Conservation (phyloP, 2,888 invertebrate genomes). For the Troides oblongomaculatus region DNA sequence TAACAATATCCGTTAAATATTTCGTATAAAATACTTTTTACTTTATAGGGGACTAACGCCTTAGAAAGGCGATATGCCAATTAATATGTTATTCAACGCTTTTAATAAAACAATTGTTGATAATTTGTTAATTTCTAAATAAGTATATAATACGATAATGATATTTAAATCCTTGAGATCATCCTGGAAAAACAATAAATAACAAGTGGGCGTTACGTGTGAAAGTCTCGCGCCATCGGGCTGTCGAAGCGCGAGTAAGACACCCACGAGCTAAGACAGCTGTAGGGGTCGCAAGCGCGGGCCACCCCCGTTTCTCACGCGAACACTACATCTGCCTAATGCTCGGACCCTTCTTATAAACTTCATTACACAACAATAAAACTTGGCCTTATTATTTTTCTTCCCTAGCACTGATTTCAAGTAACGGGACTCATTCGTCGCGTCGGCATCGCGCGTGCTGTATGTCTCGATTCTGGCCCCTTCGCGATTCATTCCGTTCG, state of each 20-base stretch:
- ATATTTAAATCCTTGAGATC: neutral
- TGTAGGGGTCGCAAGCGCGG: conserved; percentile 31
- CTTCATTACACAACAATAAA: conserved; percentile 48
- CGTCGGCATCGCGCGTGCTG: conserved; percentile 42
- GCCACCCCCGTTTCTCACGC: conserved; percentile 61
- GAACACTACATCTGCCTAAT: conserved; percentile 50
- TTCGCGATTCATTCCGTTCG: neutral
- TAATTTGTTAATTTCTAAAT: neutral
- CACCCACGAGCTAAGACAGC: conserved; percentile 41
- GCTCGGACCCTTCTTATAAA: conserved; percentile 50
- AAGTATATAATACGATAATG: neutral
- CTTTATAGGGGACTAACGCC: neutral
- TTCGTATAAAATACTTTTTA: too few relatives aligned
- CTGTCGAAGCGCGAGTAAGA: conserved; percentile 33
- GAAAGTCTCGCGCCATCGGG: conserved; percentile 24
- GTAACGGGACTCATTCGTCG: conserved; percentile 55
- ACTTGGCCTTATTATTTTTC: conserved; percentile 48
- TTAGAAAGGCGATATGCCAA: neutral
- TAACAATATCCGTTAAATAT: too few relatives aligned
- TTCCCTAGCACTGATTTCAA: conserved; percentile 53
- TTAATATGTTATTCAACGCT: neutral
- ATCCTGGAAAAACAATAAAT: neutral
- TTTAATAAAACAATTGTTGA: neutral
- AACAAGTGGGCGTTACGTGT: conserved; percentile 30
- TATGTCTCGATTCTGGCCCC: conserved; percentile 32